Conservation (phyloP, 2,113 vertebrate species). For the Diadophis punctatus region DNA sequence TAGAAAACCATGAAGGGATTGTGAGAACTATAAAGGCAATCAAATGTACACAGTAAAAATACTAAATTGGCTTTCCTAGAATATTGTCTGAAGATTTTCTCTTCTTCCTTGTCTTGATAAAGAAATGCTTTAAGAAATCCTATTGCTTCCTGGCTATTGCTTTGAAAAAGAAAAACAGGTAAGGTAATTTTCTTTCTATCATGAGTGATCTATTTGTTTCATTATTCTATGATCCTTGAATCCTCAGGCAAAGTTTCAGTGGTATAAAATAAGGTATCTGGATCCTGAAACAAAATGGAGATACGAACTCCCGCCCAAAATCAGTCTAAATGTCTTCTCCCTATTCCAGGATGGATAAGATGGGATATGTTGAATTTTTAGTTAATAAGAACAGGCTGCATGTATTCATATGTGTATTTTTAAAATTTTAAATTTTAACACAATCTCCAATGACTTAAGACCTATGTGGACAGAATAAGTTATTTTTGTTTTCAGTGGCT, state of each 20-base stretch:
- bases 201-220: conserved; percentile 76
- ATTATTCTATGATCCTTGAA: conserved; percentile 71
- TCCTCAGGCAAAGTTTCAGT: conserved; percentile 64
- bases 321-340: too few relatives aligned
- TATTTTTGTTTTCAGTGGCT: conserved; percentile 9
- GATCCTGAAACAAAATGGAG: conserved; percentile 57
- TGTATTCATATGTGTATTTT: background rate
- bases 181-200: conserved; percentile 71
- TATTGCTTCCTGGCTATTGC: conserved; percentile 43
- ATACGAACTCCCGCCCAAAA: too few relatives aligned
- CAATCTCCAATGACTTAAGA: conserved; percentile 17
- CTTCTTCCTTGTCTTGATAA: conserved; percentile 62
- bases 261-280: conserved; percentile 53
- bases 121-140: conserved; percentile 31
- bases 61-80: conserved; percentile 49
- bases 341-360: background rate
- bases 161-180: conserved; percentile 26
- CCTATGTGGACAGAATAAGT: background rate
- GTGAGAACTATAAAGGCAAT: background rate
- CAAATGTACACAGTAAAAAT: conserved; percentile 1
- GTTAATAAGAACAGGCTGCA: background rate
- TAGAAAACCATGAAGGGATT: background rate
- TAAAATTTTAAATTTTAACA: background rate
- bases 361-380: background rate
- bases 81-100: conserved; percentile 57